Conservation (phyloP, 2,113 vertebrate genomes). For the Maccullochella peelii region DNA sequence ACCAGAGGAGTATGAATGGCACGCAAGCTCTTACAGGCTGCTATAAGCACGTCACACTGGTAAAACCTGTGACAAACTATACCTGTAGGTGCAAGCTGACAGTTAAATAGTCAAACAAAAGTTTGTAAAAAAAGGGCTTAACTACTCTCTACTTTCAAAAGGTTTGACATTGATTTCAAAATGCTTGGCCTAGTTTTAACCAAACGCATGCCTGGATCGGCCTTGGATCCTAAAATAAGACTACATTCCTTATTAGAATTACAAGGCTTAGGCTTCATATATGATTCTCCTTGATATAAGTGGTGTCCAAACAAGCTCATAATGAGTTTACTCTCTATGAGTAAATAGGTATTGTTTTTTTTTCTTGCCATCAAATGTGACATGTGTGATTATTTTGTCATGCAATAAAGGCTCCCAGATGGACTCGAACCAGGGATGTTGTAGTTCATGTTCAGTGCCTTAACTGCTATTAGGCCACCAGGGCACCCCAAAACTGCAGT, state of each 20-base stretch:
- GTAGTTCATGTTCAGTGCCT: not conserved
- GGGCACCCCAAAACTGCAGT: not conserved
- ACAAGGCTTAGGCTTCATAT: no score
- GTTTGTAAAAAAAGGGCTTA: not conserved
- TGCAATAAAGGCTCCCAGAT: not conserved
- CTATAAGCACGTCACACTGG: not conserved
- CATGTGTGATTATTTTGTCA: not conserved
- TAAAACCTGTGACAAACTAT: constrained; percentile 2
- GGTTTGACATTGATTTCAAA: not conserved
- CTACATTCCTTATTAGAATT: no score
- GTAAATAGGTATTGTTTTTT: not conserved
- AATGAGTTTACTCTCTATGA: not conserved
- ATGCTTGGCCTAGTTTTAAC: not conserved
- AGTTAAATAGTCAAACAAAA: not conserved
- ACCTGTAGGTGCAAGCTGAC: not conserved
- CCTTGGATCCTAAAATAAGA: not conserved
- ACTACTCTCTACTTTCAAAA: not conserved
- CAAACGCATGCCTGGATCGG: not conserved
- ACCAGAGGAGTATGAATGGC: constrained; percentile 32
- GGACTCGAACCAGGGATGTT: not conserved
- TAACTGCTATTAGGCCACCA: not conserved
- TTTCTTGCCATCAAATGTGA: not conserved
- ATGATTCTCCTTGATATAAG: not conserved
- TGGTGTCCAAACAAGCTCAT: not conserved
- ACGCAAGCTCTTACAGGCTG: constrained; percentile 2